Base-by-base conservation (phyloP, 2,888 invertebrate genomes). In the Plagodis dolabraria region DNA sequence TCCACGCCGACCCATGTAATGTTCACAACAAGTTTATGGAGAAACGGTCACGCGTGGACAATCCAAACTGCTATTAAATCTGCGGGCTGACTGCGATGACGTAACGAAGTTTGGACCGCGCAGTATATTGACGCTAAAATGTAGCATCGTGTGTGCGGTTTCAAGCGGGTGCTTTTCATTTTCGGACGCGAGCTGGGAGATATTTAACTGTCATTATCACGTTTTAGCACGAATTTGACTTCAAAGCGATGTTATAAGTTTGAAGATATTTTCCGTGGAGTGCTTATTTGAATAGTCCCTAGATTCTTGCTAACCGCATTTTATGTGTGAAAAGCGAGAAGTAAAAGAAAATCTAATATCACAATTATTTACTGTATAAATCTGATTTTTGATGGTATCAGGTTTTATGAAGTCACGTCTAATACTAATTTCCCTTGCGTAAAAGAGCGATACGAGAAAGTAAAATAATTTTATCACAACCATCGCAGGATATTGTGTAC, bases 1-100 rank as follows among this genome's bases (percentile, higher is more conserved):
- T 60, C 58, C 49, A 36, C 64, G 59, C 61, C 46, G 63, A 61
- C 57, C 60, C 63, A 58, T 51, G 55, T 65, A 63, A 66, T 61
- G 69, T 65, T 60, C 69, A 65, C 67, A 66, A 66, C 68, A 68
- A 74, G 65, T 75, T 72, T 75, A 74, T 76, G 68, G 72, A 68
- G 65, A 56, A 72, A 71, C 71, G 69, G 77, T 74, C 72, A 74
- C 71, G 76, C 72, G 75, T 72, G 73, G 75, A 76, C 75, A 69
- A 73, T 72, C 71, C 71, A 72, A 75, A 76, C 72, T 72, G 74
- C 79, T 75, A 74, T 79, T 79, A 77, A 77, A 77, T 77, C 71
- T 76, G 72, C 68, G 69, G 71, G 66, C 65, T 65, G 66, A 57
- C 56, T 55, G 59, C 55, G 58, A 61, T 62, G 77, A 78, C 74